Percentiles rank a stretch among this genome's conserved stretches.
Evolutionary conservation across 2,888 invertebrate species (phyloP).

Genomic region (Torymus texanus): DNA sequence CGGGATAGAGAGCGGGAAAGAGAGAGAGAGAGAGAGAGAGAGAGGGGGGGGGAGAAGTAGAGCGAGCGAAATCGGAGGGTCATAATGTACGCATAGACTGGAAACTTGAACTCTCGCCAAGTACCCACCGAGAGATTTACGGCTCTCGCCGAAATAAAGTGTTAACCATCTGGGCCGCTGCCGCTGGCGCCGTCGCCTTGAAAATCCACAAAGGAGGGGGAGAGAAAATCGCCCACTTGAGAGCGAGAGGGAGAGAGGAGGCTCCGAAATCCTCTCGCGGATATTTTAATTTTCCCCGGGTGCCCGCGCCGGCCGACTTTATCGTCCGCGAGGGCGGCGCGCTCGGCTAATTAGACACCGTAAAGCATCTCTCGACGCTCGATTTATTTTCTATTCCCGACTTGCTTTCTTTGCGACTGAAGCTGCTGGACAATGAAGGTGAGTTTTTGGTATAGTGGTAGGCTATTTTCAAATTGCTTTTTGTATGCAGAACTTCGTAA

Average conservation of each 20-base stretch:
- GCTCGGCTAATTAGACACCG: conserved; percentile 24
- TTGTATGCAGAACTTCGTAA: too few relatives aligned
- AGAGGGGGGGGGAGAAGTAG: not conserved
- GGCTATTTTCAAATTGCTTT: too few relatives aligned
- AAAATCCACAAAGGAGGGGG: conserved; percentile 15
- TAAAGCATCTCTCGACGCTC: conserved; percentile 12
- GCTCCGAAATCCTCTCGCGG: not conserved
- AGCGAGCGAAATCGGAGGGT: conserved; percentile 41
- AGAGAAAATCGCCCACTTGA: conserved; percentile 3
- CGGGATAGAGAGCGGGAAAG: not conserved
- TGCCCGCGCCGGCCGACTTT: not conserved
- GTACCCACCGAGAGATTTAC: conserved; percentile 50
- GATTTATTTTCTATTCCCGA: not conserved
- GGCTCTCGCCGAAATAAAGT: conserved; percentile 60
- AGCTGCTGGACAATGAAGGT: too few relatives aligned
- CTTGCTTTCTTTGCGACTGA: too few relatives aligned
- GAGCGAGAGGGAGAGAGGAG: conserved; percentile 9
- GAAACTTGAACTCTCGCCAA: conserved; percentile 57
- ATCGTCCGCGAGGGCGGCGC: conserved; percentile 1
- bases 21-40: conserved; percentile 3
- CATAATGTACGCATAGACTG: conserved; percentile 62
- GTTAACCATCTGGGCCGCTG: conserved; percentile 61
- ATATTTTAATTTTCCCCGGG: conserved; percentile 52
- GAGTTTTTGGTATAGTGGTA: too few relatives aligned
- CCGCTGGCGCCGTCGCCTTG: conserved; percentile 37